Percentiles rank a stretch among this genome's conserved stretches.
Evolutionary conservation across 2,113 vertebrate genomes (phyloP).

Genomic region (Nycticebus coucang): DNA sequence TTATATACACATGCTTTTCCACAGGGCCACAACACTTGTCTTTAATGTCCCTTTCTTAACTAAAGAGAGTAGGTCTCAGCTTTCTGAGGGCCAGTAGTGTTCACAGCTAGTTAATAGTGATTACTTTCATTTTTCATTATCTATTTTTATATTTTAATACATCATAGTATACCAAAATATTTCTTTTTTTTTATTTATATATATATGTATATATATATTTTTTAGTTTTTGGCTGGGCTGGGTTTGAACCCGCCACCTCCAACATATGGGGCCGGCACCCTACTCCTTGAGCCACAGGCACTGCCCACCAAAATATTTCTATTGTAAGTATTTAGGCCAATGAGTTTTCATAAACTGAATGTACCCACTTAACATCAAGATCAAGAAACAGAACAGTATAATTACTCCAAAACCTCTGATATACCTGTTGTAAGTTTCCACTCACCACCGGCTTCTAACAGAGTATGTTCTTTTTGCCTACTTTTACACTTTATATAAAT

Average conservation of each 20-base stretch:
- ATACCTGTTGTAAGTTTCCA: not conserved
- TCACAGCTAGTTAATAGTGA: not conserved
- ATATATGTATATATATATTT: no score
- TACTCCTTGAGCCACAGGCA: no score
- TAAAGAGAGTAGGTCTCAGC: not conserved
- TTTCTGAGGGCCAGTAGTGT: not conserved
- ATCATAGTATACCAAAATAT: not conserved
- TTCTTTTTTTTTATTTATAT: no score
- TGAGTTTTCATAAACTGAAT: not conserved
- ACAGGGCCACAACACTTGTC: not conserved
- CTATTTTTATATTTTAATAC: not conserved
- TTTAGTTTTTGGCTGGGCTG: no score
- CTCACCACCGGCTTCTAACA: not conserved
- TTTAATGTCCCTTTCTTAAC: not conserved
- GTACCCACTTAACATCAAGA: not conserved
- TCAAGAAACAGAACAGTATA: not conserved
- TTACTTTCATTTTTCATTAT: not conserved
- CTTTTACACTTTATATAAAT: not conserved
- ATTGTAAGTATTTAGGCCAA: not conserved
- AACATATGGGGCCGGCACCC: no score
- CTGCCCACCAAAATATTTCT: not conserved
- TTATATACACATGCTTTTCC: not conserved
- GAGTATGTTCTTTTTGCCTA: not conserved
- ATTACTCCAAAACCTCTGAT: not conserved
- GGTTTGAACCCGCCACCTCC: no score